Evolutionary conservation across 2,797 vertebrate species (phyloP), one percentile per base, ranked within the genome.

Genomic region (Phoeniculus purpureus): DNA sequence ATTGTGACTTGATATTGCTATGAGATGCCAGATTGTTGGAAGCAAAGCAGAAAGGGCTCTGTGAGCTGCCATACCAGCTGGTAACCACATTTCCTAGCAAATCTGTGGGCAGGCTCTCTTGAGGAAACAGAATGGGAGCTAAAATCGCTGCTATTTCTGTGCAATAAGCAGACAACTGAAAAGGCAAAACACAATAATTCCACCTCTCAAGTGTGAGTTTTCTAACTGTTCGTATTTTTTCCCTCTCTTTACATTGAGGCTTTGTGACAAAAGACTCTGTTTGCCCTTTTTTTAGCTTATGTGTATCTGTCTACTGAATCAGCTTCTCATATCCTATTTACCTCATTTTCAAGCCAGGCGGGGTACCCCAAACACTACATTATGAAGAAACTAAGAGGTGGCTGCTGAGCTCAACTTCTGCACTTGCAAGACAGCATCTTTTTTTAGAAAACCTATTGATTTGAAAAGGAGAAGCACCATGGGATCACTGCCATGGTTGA

Each of bases 61-160:
- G 93, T 96, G 94, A 96, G 94, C 90, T 95, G 90, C 88, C 82
- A 76, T 62, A 81, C 95, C 95, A 96, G 94, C 95, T 96, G 95
- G 95, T 90, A 96, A 95, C 92, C 94, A 95, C 95, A 95, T 96
- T 96, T 94, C 96, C 93, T 95, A 94, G 95, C 94, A 93, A 94
- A 96, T 85, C 92, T 92, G 94, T 94, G 93, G 93, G 95, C 94
- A 94, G 95, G 92, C 86, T 96, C 88, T 94, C 94, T 96, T 94
- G 88, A 93, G 92, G 87, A 96, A 95, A 95, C 81, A 96, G 92
- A 95, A 96, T 43, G 73, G 84, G 88, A 96, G 94, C 85, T 95
- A 91, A 95, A 94, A 92, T 75, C 92, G 93, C 90, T 87, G 86
- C 95, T 96, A 96, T 95, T 96, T 95, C 90, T 93, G 92, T 70